Evolutionary conservation across 2,888 invertebrate genomes (phyloP).

Genomic region (Sesia bembeciformis): DNA sequence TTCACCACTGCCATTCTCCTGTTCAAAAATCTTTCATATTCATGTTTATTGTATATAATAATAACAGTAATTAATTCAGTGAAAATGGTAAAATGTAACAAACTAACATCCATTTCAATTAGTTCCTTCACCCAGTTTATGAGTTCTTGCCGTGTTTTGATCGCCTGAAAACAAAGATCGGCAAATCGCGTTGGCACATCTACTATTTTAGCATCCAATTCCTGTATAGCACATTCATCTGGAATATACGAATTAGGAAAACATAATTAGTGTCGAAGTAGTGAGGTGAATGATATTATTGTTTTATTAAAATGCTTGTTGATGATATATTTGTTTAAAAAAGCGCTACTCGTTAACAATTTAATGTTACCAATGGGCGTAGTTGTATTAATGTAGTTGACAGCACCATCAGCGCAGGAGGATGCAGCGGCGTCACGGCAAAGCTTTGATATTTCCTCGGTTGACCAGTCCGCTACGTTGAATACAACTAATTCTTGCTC

Average conservation of each 20-base stretch:
- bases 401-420: slow-evolving; percentile 28
- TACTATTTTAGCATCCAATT: slow-evolving; percentile 37
- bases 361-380: slow-evolving; percentile 33
- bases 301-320: not conserved
- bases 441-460: slow-evolving; percentile 48
- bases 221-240: slow-evolving; percentile 45
- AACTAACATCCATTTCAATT: slow-evolving; percentile 31
- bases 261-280: not conserved
- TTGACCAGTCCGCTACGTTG: slow-evolving; percentile 59
- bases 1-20: slow-evolving; percentile 30
- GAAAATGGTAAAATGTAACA: slow-evolving; percentile 1
- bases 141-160: slow-evolving; percentile 54
- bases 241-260: not conserved
- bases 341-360: not conserved
- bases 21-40: not conserved
- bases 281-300: not conserved
- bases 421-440: slow-evolving; percentile 39
- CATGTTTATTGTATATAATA: not conserved
- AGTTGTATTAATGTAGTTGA: slow-evolving; percentile 33
- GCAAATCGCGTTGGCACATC: slow-evolving; percentile 49
- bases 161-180: slow-evolving; percentile 54
- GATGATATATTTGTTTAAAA: not conserved
- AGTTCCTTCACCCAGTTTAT: slow-evolving; percentile 61
- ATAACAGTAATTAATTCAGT: not conserved
- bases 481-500: slow-evolving; percentile 47